Base-by-base conservation (phyloP, 1,140 invertebrate genomes). In the Apis dorsata region DNA sequence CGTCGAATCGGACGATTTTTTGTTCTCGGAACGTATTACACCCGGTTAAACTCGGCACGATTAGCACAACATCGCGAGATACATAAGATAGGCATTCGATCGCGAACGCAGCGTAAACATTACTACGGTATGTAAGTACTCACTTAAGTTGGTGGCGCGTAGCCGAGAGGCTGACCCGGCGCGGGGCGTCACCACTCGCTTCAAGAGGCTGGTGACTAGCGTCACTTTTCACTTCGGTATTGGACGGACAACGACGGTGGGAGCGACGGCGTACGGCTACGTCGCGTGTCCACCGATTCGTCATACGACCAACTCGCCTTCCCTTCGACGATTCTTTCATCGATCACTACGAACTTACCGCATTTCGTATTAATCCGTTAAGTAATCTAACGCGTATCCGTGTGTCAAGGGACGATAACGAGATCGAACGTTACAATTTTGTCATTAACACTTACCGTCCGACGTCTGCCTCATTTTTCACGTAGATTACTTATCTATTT, bases 141-240 rank as follows among this genome's bases (percentile, higher is more conserved):
- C 34, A 44, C 34, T 71, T 66, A 66, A 57, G 63, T 60, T 34
- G 59, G 83, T 55, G 63, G 78, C 65, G 70, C 81, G 83, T 60
- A 85, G 62, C 72, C 73, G 82, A 85, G 83, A 88, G 89, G 79
- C 89, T 90, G 87, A 87, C 85, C 84, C 85, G 80, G 65, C 85
- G 73, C 80, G 89, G 89, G 89, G 89, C 89, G 89, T 90, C 81
- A 88, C 89, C 89, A 88, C 86, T 90, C 85, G 77, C 60, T 66
- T 70, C 69, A 59, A 89, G 88, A 89, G 89, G 86, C 79, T 72
- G 83, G 82, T 72, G 89, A 81, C 88, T 85, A 84, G 76, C 72
- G 82, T 88, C 81, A 87, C 89, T 88, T 90, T 90, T 90, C 85
- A 82, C 81, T 66, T 74, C 83, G 87, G 80, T 84, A 90, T 90